Conservation (phyloP, 2,797 vertebrate species). For the Peromyscus attwateri region DNA sequence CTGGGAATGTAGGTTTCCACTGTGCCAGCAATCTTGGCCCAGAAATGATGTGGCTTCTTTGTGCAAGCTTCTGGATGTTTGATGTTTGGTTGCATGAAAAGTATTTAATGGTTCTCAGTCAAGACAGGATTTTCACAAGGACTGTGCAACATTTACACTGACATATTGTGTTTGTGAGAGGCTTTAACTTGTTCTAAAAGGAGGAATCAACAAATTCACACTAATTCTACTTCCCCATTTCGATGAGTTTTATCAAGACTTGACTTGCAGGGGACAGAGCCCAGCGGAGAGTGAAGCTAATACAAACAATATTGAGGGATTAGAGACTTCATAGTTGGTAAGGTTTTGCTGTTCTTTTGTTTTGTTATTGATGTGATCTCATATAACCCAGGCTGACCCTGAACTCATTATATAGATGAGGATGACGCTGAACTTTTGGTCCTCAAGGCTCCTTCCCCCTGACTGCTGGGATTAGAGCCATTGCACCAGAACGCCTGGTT, state of each 20-base stretch:
- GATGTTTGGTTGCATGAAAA: background rate
- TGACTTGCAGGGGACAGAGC: background rate
- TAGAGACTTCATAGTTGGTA: background rate
- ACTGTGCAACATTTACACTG: background rate
- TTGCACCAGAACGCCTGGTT: background rate
- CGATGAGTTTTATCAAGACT: background rate
- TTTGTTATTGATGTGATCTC: background rate
- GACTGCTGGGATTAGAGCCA: background rate
- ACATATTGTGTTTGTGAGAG: background rate
- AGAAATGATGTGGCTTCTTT: slow-evolving; percentile 30
- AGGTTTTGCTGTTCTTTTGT: background rate
- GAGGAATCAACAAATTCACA: background rate
- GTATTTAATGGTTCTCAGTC: background rate
- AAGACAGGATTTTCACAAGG: slow-evolving; percentile 4
- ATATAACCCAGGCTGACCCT: background rate
- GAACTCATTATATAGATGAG: background rate
- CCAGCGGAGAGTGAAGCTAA: background rate
- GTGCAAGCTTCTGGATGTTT: background rate
- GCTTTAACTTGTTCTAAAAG: slow-evolving; percentile 11
- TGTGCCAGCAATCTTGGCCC: background rate
- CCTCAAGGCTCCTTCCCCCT: background rate
- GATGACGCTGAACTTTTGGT: background rate
- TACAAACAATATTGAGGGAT: background rate
- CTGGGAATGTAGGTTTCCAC: background rate
- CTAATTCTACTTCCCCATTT: background rate